These are phyloP conservation scores for Calameuta pallipes DNA, from an alignment of 2,888 invertebrate genomes.

Conservation along the genomic window DNA sequence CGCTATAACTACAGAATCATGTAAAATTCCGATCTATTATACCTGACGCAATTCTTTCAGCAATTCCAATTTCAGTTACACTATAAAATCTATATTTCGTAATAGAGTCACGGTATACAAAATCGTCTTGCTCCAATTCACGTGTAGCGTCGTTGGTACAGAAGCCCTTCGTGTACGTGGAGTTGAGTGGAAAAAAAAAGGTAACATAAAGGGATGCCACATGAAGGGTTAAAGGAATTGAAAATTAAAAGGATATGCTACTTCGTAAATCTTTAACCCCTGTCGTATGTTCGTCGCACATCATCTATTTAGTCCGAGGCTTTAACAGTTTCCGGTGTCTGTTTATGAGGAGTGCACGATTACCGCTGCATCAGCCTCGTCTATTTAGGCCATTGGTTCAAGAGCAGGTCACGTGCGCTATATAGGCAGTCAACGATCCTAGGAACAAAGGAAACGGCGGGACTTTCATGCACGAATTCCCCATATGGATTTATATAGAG, in stretches of 20 bases:
- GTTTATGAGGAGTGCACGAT: constrained; percentile 21
- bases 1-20: not conserved
- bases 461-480: not conserved
- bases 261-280: not conserved
- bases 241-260: not conserved
- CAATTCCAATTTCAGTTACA: not conserved
- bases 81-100: not conserved
- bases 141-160: not conserved
- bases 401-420: not conserved
- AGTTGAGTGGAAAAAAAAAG: not conserved
- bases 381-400: constrained; percentile 29
- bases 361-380: constrained; percentile 21
- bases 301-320: not conserved
- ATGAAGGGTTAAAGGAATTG: not conserved
- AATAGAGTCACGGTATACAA: not conserved
- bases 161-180: not conserved
- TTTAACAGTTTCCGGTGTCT: not conserved
- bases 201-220: not conserved
- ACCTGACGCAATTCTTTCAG: too few relatives aligned
- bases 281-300: not conserved
- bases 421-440: not conserved
- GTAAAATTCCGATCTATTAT: not conserved
- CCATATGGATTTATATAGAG: not conserved
- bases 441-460: not conserved
- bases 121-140: not conserved